These are phyloP conservation scores for Cyanistes caeruleus DNA, from an alignment of 2,113 vertebrate genomes.

Conservation along the genomic window DNA sequence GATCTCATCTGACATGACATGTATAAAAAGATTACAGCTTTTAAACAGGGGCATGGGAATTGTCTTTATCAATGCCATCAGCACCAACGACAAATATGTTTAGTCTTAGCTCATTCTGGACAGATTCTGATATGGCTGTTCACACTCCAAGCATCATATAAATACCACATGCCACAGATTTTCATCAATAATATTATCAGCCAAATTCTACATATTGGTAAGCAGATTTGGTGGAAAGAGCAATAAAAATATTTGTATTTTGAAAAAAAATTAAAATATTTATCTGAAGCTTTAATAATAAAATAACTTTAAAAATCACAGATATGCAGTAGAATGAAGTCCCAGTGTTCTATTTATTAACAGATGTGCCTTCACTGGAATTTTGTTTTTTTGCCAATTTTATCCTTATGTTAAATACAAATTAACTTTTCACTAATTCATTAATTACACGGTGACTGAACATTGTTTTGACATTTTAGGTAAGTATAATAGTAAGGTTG, in stretches of 20 bases:
- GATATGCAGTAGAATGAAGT: not conserved
- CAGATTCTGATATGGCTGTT: not conserved
- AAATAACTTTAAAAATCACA: not conserved
- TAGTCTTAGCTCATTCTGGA: not conserved
- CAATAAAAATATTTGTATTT: not conserved
- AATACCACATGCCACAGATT: not conserved
- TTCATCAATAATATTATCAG: not conserved
- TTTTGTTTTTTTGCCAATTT: not conserved
- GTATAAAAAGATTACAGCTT: not conserved
- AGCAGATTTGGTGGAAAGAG: not conserved
- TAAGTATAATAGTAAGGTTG: not conserved
- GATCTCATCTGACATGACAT: accelerated
- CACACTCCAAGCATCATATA: not conserved
- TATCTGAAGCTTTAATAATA: not conserved
- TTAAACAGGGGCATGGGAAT: not conserved
- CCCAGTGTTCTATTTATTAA: not conserved
- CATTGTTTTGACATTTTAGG: not conserved
- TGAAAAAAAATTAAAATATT: not conserved
- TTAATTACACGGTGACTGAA: not conserved
- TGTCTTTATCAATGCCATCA: not conserved
- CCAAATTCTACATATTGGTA: not conserved
- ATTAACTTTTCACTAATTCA: not conserved
- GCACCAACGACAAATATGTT: not conserved
- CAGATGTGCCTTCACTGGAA: not conserved
- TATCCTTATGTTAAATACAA: not conserved